These are phyloP conservation scores for Balaenoptera acutorostrata DNA, from an alignment of 2,113 vertebrate genomes.

Conservation along the genomic window DNA sequence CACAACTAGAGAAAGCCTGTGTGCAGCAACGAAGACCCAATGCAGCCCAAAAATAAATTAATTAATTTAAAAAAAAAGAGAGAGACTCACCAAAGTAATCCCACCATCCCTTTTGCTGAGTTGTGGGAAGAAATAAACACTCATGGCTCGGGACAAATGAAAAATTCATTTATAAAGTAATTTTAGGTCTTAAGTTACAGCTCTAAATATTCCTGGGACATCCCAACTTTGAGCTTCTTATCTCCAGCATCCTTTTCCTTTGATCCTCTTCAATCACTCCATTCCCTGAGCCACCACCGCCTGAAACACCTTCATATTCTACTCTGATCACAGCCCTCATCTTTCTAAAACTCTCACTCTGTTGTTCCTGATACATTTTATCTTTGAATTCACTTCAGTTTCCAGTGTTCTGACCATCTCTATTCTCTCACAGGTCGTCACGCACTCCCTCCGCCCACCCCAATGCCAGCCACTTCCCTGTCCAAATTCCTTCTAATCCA, in stretches of 20 bases:
- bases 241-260: background rate
- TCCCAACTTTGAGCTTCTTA: background rate
- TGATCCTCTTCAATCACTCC: background rate
- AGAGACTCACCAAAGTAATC: background rate
- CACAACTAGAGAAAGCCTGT: too few species aligned
- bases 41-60: too few species aligned
- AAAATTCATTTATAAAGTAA: slow-evolving; percentile 4
- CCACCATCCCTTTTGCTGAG: background rate
- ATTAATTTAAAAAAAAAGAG: background rate
- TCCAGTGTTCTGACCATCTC: background rate
- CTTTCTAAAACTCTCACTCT: background rate
- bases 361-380: background rate
- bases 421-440: background rate
- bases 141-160: background rate
- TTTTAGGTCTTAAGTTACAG: background rate
- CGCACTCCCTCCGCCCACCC: accelerated
- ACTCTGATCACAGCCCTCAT: background rate
- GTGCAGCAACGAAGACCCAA: too few species aligned
- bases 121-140: background rate
- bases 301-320: background rate
- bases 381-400: background rate
- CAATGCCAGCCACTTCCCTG: background rate
- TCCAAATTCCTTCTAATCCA: background rate
- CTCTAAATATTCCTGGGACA: background rate
- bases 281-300: background rate